Conservation (phyloP, 2,113 vertebrate genomes). For the Oxyura jamaicensis region DNA sequence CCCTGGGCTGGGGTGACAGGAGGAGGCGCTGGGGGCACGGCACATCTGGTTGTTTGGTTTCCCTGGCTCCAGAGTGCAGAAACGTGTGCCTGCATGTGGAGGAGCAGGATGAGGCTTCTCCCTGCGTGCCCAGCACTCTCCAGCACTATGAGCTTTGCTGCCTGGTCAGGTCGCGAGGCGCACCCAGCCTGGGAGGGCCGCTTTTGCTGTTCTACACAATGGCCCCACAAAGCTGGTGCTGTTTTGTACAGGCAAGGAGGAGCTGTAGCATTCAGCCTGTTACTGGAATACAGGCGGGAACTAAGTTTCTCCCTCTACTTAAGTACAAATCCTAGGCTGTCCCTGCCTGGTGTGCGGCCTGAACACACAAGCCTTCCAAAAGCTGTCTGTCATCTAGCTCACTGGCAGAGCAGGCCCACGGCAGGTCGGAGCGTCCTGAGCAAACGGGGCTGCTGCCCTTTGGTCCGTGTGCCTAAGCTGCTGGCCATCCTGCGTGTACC, state of each 20-base stretch:
- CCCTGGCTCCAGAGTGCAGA: background rate
- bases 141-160: background rate
- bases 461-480: background rate
- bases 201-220: background rate
- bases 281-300: background rate
- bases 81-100: background rate
- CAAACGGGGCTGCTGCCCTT: background rate
- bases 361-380: background rate
- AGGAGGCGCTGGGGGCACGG: background rate
- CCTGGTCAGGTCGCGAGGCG: background rate
- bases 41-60: background rate
- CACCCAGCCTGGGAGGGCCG: background rate
- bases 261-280: background rate
- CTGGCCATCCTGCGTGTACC: background rate
- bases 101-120: background rate
- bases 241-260: background rate
- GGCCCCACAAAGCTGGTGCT: rapidly evolving
- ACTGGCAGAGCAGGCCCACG: background rate
- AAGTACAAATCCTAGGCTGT: background rate
- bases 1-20: background rate
- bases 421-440: background rate
- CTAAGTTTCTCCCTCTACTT: background rate
- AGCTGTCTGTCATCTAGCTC: background rate
- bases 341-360: background rate
- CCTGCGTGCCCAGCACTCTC: background rate